Evolutionary conservation across 2,888 invertebrate genomes (phyloP).

Genomic region (Spatulosminthurus flaviceps): DNA sequence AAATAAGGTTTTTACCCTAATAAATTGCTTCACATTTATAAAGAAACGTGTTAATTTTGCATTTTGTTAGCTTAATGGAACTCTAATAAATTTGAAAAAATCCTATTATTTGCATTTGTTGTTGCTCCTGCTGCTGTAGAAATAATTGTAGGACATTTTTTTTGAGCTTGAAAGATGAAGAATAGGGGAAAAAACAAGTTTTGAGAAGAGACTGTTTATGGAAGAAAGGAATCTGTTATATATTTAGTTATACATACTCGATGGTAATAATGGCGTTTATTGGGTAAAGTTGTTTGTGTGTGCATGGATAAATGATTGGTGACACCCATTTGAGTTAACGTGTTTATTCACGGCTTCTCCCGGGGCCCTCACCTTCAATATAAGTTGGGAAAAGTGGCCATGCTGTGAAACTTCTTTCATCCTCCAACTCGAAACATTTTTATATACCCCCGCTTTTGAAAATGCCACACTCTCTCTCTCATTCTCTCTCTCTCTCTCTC

Average conservation of each 20-base stretch:
- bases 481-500: not conserved
- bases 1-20: no score
- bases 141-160: not conserved
- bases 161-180: not conserved
- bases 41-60: no score
- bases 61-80: no score
- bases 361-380: slow-evolving; percentile 40
- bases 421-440: slow-evolving; percentile 6
- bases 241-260: not conserved
- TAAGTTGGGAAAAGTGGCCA: slow-evolving; percentile 28
- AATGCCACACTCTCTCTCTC: slow-evolving; percentile 36
- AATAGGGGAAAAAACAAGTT: not conserved
- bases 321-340: slow-evolving; percentile 60
- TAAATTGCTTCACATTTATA: no score
- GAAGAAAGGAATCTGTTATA: not conserved
- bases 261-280: not conserved
- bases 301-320: slow-evolving; percentile 55
- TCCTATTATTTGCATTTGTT: no score
- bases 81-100: no score
- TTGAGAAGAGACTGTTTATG: not conserved
- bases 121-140: no score
- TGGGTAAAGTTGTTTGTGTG: slow-evolving; percentile 7
- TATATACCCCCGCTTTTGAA: slow-evolving; percentile 21
- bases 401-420: slow-evolving; percentile 42
- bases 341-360: slow-evolving; percentile 59